phyloP scores from a whole-genome alignment of 2,113 vertebrate genomes.

The Chloropsis cyanopogon region DNA sequence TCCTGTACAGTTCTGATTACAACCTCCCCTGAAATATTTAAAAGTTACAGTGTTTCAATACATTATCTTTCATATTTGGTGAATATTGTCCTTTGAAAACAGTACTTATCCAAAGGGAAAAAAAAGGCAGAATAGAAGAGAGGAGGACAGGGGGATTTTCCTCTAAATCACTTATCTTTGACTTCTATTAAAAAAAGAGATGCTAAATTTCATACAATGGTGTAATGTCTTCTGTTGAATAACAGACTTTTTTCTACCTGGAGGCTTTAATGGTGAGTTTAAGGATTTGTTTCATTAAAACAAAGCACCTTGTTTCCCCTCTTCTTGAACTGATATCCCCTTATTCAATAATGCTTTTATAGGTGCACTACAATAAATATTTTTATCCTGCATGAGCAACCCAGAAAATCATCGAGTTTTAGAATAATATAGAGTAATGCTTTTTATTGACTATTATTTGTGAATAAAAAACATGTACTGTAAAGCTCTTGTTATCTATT shows the following conservation, averaged over 20 bases:
- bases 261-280: background rate
- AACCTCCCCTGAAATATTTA: background rate
- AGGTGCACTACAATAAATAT: background rate
- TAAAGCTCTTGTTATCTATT: background rate
- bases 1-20: background rate
- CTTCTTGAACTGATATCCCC: background rate
- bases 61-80: background rate
- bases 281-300: background rate
- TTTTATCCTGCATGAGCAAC: background rate
- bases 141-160: background rate
- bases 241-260: background rate
- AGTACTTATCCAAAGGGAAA: background rate
- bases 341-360: background rate
- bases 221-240: background rate
- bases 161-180: background rate
- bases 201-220: background rate
- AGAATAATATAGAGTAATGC: background rate
- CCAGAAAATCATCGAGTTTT: background rate
- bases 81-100: background rate
- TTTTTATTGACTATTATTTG: background rate
- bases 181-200: background rate
- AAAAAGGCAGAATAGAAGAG: rapidly evolving
- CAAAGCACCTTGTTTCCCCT: background rate
- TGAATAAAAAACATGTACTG: background rate
- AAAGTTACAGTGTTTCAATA: background rate